phyloP scores from a whole-genome alignment of 2,797 vertebrate genomes.

The Parauchenoglanis ngamensis region DNA sequence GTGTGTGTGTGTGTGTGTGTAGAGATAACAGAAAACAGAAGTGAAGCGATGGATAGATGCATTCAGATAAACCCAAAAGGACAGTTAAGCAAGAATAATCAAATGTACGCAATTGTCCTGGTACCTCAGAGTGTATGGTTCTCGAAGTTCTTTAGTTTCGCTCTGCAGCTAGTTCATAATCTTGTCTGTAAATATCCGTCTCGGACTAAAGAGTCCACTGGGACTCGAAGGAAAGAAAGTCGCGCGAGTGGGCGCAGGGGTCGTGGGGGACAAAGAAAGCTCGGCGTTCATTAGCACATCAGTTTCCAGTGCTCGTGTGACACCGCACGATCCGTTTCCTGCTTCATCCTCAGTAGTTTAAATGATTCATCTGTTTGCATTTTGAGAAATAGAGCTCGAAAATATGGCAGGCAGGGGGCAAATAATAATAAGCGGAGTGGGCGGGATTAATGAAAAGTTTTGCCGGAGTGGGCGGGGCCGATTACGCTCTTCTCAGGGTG shows the following conservation, averaged over 20 bases:
- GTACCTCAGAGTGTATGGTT: background rate
- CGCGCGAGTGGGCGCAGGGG: background rate
- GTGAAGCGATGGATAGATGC: background rate
- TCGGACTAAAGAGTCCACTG: background rate
- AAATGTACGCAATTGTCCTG: background rate
- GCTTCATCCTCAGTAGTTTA: background rate
- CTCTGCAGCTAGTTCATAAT: background rate
- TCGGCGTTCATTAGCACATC: background rate
- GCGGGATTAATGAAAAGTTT: background rate
- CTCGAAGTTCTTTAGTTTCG: background rate
- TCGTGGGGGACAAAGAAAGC: background rate
- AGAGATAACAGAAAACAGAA: background rate
- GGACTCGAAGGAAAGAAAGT: background rate
- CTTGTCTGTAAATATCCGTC: background rate
- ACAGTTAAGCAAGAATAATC: background rate
- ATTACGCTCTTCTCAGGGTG: background rate
- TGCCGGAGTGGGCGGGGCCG: background rate
- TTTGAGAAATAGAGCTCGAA: background rate
- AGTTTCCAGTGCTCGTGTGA: background rate
- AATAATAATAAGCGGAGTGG: background rate
- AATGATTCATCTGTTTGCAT: background rate
- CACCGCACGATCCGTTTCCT: background rate
- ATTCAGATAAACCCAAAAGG: background rate
- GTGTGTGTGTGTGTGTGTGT: conserved; percentile 9
- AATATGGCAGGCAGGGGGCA: background rate